phyloP scores from a whole-genome alignment of 2,113 vertebrate species.

The Proterorhinus semilunaris region DNA sequence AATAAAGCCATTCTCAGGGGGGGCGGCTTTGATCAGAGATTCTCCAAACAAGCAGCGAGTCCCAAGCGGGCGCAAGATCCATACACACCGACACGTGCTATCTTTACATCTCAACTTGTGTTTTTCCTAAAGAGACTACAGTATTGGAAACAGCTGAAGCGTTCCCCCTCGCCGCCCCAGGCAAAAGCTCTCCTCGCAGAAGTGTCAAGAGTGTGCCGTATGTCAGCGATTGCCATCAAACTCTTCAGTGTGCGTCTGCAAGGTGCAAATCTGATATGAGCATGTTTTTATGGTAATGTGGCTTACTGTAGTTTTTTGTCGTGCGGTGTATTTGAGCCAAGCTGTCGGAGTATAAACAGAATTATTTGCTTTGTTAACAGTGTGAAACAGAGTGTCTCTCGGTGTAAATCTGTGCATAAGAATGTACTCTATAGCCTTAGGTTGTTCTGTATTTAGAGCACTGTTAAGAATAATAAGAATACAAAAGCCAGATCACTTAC shows the following conservation, averaged over 20 bases:
- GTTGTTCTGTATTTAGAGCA: background rate
- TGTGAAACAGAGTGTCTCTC: constrained; percentile 36
- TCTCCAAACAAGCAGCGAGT: constrained; percentile 76
- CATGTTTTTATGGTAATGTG: constrained; percentile 66
- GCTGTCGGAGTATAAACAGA: constrained; percentile 3
- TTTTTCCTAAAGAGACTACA: constrained; percentile 71
- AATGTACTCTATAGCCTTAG: constrained; percentile 1
- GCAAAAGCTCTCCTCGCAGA: constrained; percentile 71
- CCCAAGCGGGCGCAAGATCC: constrained; percentile 71
- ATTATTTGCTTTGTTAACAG: constrained; percentile 35
- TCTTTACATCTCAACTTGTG: constrained; percentile 78
- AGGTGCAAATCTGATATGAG: constrained; percentile 58
- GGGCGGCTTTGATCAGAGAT: constrained; percentile 76
- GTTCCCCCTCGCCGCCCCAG: constrained; percentile 71
- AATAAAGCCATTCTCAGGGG: constrained; percentile 77
- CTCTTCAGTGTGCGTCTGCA: constrained; percentile 23
- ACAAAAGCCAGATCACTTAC: no score
- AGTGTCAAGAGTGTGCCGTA: constrained; percentile 46
- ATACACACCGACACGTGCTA: constrained; percentile 73
- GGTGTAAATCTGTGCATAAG: constrained; percentile 16
- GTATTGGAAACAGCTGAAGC: constrained; percentile 82
- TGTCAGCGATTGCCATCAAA: constrained; percentile 53
- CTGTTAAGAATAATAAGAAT: background rate
- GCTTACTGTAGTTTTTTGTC: constrained; percentile 35
- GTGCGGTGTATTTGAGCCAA: constrained; percentile 68